These are phyloP conservation scores for Saguinus imperator DNA, from an alignment of 2,113 vertebrate genomes.

Conservation along the genomic window DNA sequence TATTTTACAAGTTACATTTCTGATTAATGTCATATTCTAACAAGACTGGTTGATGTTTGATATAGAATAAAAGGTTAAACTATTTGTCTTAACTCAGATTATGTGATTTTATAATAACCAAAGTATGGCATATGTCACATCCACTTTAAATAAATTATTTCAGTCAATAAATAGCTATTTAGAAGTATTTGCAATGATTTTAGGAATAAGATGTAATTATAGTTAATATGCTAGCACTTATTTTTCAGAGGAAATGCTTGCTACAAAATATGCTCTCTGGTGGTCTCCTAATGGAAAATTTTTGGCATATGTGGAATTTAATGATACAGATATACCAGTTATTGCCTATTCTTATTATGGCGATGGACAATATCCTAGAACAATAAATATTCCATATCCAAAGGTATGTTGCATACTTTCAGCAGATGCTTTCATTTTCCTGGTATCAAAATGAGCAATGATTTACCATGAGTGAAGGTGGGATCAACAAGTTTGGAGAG, in stretches of 20 bases:
- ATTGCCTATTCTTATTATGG: slow-evolving; percentile 95
- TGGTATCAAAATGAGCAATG: slow-evolving; percentile 62
- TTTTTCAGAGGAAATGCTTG: slow-evolving; percentile 95
- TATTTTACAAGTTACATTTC: slow-evolving; percentile 42
- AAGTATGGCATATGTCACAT: background rate
- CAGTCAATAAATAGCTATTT: background rate
- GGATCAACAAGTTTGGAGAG: slow-evolving; percentile 67
- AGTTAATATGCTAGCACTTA: slow-evolving; percentile 31
- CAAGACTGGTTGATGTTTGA: slow-evolving; percentile 37
- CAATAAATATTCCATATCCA: slow-evolving; percentile 92
- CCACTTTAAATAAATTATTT: slow-evolving; percentile 33
- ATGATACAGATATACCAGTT: slow-evolving; percentile 92
- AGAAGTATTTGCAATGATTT: slow-evolving; percentile 4
- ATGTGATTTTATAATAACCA: slow-evolving; percentile 27
- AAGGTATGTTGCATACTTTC: slow-evolving; percentile 88
- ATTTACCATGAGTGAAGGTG: slow-evolving; percentile 65
- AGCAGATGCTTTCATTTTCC: slow-evolving; percentile 55
- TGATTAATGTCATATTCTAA: slow-evolving; percentile 28
- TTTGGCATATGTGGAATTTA: slow-evolving; percentile 93
- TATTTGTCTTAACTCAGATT: slow-evolving; percentile 36
- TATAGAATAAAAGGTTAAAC: slow-evolving; percentile 6
- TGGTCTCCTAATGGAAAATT: slow-evolving; percentile 93
- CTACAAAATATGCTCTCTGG: slow-evolving; percentile 94
- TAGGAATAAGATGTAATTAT: background rate
- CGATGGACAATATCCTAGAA: slow-evolving; percentile 93